A percentile compares a stretch with the other conserved stretches of the same genome.
phyloP scores from a whole-genome alignment of 2,888 invertebrate genomes.

The Asteroscopus sphinx region DNA sequence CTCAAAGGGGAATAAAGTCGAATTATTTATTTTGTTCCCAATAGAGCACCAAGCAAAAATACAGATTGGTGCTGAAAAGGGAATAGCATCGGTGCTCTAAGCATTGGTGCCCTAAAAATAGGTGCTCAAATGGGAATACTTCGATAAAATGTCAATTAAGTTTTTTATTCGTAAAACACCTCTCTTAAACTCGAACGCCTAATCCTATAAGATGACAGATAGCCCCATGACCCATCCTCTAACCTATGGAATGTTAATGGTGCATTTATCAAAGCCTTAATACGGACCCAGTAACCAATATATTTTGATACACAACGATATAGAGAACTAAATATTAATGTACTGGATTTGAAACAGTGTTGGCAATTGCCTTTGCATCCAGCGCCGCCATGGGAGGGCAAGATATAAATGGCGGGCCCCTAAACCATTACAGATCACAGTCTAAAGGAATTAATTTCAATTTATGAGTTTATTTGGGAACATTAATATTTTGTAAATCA shows the following conservation, averaged over 20 bases:
- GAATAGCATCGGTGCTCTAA: too few relatives aligned
- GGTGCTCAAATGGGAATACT: too few relatives aligned
- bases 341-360: conserved; percentile 1
- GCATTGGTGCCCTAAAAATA: too few relatives aligned
- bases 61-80: too few relatives aligned
- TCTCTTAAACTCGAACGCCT: conserved; percentile 51
- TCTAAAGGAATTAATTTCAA: conserved; percentile 68
- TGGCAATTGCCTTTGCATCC: not conserved
- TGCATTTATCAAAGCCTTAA: conserved; percentile 77
- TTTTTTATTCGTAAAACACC: conserved; percentile 51
- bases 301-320: conserved; percentile 1
- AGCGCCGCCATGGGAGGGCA: conserved; percentile 4
- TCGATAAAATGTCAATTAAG: conserved; percentile 57
- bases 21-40: too few relatives aligned
- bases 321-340: not conserved
- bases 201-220: conserved; percentile 73
- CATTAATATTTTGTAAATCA: conserved; percentile 51
- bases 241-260: conserved; percentile 81
- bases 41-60: too few relatives aligned
- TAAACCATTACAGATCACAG: conserved; percentile 31
- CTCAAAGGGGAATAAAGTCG: too few relatives aligned
- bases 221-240: conserved; percentile 52
- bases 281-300: conserved; percentile 36
- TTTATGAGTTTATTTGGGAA: conserved; percentile 66
- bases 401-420: conserved; percentile 1